A percentile compares a stretch with the other conserved stretches of the same genome.
Evolutionary conservation across 2,797 vertebrate species (phyloP).

Genomic region (Cirrhinus molitorella): DNA sequence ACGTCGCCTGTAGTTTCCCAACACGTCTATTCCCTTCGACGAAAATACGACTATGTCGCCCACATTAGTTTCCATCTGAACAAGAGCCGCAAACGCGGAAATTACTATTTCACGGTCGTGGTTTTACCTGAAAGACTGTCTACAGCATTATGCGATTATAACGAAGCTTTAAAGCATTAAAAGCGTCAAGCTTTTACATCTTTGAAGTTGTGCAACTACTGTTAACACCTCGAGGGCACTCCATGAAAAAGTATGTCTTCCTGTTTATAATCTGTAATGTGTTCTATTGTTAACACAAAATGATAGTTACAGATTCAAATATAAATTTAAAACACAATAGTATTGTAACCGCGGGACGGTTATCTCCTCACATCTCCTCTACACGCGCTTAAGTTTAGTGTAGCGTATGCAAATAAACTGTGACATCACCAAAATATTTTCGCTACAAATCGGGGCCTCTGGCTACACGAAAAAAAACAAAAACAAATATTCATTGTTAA

Average conservation of each 20-base stretch:
- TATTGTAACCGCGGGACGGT: too few relatives aligned
- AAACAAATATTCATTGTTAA: background rate
- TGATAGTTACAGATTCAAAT: background rate
- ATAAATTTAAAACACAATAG: background rate
- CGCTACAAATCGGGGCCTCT: background rate
- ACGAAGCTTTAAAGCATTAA: background rate
- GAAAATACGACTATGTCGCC: conserved; percentile 1
- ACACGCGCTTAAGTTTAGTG: background rate
- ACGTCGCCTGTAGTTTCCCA: background rate
- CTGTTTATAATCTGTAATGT: background rate
- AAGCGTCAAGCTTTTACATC: too few relatives aligned
- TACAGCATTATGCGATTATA: background rate
- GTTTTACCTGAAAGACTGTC: background rate
- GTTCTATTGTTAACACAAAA: too few relatives aligned
- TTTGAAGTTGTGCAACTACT: background rate
- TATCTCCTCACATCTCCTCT: background rate
- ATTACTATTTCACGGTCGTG: background rate
- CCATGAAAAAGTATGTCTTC: background rate
- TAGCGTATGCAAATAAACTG: background rate
- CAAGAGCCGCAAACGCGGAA: background rate
- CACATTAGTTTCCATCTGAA: conserved; percentile 10
- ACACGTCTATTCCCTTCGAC: background rate
- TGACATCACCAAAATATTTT: background rate
- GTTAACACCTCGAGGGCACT: conserved; percentile 1
- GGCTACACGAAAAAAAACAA: background rate